phyloP scores from a whole-genome alignment of 2,888 invertebrate genomes.

The Metopia argyrocephala region DNA sequence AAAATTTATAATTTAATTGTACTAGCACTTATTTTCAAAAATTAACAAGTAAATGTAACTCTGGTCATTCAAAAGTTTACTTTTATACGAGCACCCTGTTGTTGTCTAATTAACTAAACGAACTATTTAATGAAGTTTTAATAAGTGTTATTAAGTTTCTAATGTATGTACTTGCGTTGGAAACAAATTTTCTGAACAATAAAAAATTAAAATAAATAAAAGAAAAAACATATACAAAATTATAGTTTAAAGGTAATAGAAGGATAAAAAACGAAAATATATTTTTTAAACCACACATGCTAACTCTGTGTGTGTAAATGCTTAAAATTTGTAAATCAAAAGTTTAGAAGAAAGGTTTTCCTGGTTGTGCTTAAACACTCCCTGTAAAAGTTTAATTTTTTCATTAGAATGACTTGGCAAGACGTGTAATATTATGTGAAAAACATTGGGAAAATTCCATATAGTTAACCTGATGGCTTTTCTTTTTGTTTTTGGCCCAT shows the following conservation, averaged over 20 bases:
- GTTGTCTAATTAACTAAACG: conserved; percentile 39
- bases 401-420: conserved; percentile 32
- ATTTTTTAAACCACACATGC: no score
- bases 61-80: not conserved
- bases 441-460: conserved; percentile 41
- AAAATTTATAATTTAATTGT: not conserved
- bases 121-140: conserved; percentile 27
- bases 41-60: not conserved
- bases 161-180: not conserved
- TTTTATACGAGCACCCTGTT: not conserved
- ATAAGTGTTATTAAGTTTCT: conserved; percentile 55
- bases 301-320: no score
- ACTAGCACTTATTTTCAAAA: not conserved
- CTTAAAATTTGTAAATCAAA: no score
- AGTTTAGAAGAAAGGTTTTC: not conserved
- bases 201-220: not conserved
- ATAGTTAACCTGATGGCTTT: not conserved
- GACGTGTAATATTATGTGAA: conserved; percentile 50
- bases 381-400: not conserved
- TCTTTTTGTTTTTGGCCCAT: conserved; percentile 14
- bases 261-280: no score
- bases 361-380: not conserved
- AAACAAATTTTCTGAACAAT: conserved; percentile 15
- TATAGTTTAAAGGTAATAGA: no score
- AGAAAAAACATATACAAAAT: not conserved